A percentile compares a stretch with the other conserved stretches of the same genome.
These are phyloP conservation scores for Argyrosomus regius DNA, from an alignment of 2,797 vertebrate genomes.

Conservation along the genomic window DNA sequence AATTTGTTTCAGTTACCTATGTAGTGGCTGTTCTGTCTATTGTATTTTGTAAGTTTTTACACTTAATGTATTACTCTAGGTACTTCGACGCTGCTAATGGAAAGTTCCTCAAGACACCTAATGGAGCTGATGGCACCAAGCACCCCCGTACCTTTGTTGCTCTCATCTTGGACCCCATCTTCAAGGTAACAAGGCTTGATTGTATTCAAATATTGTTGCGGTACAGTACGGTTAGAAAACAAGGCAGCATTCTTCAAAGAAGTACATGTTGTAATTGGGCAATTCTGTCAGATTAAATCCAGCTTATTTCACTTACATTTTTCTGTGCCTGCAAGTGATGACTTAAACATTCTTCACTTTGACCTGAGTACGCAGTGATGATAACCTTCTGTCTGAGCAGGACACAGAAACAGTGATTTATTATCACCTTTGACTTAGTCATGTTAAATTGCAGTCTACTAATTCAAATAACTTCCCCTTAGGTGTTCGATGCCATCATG, in stretches of 20 bases:
- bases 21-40: neutral
- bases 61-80: conserved; percentile 56
- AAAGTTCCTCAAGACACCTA: conserved; percentile 89
- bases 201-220: neutral
- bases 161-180: conserved; percentile 94
- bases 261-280: neutral
- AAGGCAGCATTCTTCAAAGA: neutral
- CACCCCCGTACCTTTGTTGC: conserved; percentile 90
- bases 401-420: neutral
- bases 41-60: neutral
- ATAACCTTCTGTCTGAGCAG: conserved; percentile 83
- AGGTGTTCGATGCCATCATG: conserved; percentile 98
- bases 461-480: neutral
- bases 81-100: conserved; percentile 89
- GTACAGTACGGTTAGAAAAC: neutral
- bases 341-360: conserved; percentile 97
- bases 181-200: conserved; percentile 85
- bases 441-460: neutral
- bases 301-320: neutral
- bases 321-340: conserved; percentile 86
- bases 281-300: neutral
- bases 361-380: conserved; percentile 95
- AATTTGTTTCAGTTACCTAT: rapidly evolving
- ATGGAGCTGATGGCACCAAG: conserved; percentile 86
- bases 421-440: rapidly evolving